Conservation (phyloP, 2,888 invertebrate genomes). For the Calephelis perditalis region DNA sequence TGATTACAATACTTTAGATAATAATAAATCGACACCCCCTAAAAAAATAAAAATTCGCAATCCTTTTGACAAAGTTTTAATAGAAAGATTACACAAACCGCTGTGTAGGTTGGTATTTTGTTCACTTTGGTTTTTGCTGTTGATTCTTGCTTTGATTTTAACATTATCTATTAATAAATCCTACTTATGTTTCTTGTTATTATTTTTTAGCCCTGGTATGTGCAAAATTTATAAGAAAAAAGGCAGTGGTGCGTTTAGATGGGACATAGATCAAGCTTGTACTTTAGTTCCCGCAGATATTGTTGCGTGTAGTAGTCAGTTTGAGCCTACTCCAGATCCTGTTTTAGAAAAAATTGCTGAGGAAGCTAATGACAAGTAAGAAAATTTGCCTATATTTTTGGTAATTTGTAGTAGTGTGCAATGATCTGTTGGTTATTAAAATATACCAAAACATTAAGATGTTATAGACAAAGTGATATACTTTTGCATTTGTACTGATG, state of each 20-base stretch:
- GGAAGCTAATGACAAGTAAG: conserved; percentile 80
- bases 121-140: not conserved
- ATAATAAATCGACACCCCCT: conserved; percentile 60
- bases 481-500: too few species aligned
- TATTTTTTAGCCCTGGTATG: conserved; percentile 61
- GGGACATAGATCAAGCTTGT: conserved; percentile 85
- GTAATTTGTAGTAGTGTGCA: too few species aligned
- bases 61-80: conserved; percentile 82
- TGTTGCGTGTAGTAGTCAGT: conserved; percentile 81
- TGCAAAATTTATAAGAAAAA: conserved; percentile 71
- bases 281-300: conserved; percentile 83
- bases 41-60: conserved; percentile 76
- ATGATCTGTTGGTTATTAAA: too few species aligned
- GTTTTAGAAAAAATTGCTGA: conserved; percentile 81
- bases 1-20: conserved; percentile 38
- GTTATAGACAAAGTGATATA: too few species aligned
- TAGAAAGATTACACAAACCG: conserved; percentile 81
- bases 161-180: not conserved
- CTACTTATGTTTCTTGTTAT: not conserved
- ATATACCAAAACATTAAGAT: too few species aligned
- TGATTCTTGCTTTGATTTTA: not conserved
- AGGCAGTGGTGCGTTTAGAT: conserved; percentile 58
- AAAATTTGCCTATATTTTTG: conserved; percentile 10
- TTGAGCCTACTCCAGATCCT: conserved; percentile 80
- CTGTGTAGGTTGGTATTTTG: conserved; percentile 79